A percentile compares a stretch with the other conserved stretches of the same genome.
These are phyloP conservation scores for Acleris sparsana DNA, from an alignment of 2,888 invertebrate genomes.

Conservation along the genomic window DNA sequence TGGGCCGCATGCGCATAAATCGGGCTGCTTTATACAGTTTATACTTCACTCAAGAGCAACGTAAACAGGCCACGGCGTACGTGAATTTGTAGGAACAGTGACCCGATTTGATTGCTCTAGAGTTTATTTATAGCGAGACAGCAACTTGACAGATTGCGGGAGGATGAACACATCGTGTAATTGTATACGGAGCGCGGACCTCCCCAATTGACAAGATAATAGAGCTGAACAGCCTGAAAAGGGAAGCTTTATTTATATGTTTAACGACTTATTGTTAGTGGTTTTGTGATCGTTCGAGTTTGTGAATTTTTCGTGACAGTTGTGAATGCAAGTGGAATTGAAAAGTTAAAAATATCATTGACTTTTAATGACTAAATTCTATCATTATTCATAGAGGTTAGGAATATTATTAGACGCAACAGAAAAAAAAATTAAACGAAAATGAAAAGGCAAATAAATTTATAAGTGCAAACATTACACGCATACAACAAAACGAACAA, in stretches of 20 bases:
- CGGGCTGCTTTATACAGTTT: conserved; percentile 31
- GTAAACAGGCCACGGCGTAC: too few relatives aligned
- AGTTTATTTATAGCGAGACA: conserved; percentile 67
- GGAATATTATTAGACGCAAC: too few relatives aligned
- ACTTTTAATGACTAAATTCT: too few relatives aligned
- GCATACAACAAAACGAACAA: too few relatives aligned
- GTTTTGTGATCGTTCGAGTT: conserved; percentile 4
- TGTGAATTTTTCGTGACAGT: background rate
- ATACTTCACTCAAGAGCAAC: too few relatives aligned
- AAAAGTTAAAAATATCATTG: too few relatives aligned
- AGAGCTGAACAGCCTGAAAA: conserved; percentile 49
- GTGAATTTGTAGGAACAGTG: too few relatives aligned
- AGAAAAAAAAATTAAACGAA: too few relatives aligned
- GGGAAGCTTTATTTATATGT: conserved; percentile 39
- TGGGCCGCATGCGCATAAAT: conserved; percentile 66
- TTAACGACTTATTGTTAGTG: conserved; percentile 5
- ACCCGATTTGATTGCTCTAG: too few relatives aligned
- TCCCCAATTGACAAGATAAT: conserved; percentile 78
- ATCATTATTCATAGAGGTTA: too few relatives aligned
- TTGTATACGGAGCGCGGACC: conserved; percentile 67
- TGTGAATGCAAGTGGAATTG: conserved; percentile 1
- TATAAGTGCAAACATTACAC: too few relatives aligned
- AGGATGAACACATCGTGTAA: conserved; percentile 79
- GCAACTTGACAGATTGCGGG: conserved; percentile 71
- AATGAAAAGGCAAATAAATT: too few relatives aligned